These are phyloP conservation scores for Nylanderia fulva DNA, from an alignment of 1,140 invertebrate genomes.

Conservation along the genomic window DNA sequence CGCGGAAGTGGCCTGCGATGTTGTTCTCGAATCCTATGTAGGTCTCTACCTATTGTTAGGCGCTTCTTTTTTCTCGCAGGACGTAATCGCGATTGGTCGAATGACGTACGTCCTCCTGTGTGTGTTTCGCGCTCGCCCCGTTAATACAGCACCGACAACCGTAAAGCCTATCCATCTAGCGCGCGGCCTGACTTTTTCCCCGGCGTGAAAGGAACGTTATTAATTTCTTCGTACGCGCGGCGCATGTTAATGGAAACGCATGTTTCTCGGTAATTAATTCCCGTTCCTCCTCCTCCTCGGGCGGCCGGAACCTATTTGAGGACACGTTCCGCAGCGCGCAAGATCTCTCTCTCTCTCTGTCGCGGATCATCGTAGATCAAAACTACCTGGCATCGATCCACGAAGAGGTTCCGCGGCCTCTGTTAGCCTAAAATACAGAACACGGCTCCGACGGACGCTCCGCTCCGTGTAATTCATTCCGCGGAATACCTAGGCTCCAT, in stretches of 20 bases:
- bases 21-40: constrained; percentile 54
- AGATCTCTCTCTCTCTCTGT: constrained; percentile 59
- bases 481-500: constrained; percentile 43
- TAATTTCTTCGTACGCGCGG: constrained; percentile 62
- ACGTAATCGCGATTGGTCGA: constrained; percentile 57
- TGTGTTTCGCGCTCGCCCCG: constrained; percentile 31
- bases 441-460: constrained; percentile 55
- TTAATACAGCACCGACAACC: constrained; percentile 53
- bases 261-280: constrained; percentile 73
- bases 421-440: constrained; percentile 67
- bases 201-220: constrained; percentile 46
- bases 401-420: constrained; percentile 54
- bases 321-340: constrained; percentile 60
- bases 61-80: constrained; percentile 32
- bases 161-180: constrained; percentile 55
- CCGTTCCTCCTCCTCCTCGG: constrained; percentile 61
- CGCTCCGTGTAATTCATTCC: constrained; percentile 63
- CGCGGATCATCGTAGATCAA: constrained; percentile 65
- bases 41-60: constrained; percentile 42
- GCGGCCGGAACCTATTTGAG: constrained; percentile 63
- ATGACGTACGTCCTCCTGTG: constrained; percentile 19
- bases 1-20: constrained; percentile 44
- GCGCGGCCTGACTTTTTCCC: constrained; percentile 57
- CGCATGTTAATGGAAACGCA: constrained; percentile 61
- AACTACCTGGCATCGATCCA: constrained; percentile 67